Percentiles rank a stretch among this genome's conserved stretches.
Evolutionary conservation across 2,888 invertebrate genomes (phyloP).

Genomic region (Hypsopygia costalis): DNA sequence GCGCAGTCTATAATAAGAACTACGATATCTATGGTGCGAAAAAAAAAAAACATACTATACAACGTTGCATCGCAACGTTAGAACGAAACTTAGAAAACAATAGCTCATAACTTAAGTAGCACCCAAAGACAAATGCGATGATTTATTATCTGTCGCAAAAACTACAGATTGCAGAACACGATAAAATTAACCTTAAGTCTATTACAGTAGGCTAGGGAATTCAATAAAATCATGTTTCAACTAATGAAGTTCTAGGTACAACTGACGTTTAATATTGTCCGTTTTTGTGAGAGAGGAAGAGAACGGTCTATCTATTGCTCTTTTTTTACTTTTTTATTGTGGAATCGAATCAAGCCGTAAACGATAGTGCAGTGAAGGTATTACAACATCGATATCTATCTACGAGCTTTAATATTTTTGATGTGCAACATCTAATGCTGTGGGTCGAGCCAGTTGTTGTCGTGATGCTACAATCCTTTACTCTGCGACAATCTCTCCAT

Average conservation of each 20-base stretch:
- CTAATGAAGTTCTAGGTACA: conserved; percentile 23
- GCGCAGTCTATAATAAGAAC: no score
- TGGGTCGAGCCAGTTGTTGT: no score
- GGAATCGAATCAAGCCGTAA: conserved; percentile 56
- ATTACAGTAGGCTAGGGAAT: conserved; percentile 4
- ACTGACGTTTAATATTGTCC: conserved; percentile 38
- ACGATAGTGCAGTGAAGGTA: conserved; percentile 31
- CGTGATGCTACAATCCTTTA: no score
- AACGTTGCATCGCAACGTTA: neutral
- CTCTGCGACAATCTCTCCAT: no score
- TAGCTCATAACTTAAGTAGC: conserved; percentile 61
- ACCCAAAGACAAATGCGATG: conserved; percentile 64
- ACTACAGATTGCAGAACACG: conserved; percentile 12
- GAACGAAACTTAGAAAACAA: conserved; percentile 39
- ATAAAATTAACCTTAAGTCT: conserved; percentile 6
- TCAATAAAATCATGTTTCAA: conserved; percentile 1
- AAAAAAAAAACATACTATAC: conserved; percentile 3
- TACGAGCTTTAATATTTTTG: no score
- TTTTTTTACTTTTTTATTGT: conserved; percentile 54
- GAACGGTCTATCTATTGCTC: conserved; percentile 40
- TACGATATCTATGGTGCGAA: no score
- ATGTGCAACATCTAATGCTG: no score
- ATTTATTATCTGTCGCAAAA: conserved; percentile 59
- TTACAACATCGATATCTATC: conserved; percentile 14
- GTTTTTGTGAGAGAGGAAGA: conserved; percentile 49